Evolutionary conservation across 2,797 vertebrate genomes (phyloP).

Genomic region (Muraenolepis orangiensis): DNA sequence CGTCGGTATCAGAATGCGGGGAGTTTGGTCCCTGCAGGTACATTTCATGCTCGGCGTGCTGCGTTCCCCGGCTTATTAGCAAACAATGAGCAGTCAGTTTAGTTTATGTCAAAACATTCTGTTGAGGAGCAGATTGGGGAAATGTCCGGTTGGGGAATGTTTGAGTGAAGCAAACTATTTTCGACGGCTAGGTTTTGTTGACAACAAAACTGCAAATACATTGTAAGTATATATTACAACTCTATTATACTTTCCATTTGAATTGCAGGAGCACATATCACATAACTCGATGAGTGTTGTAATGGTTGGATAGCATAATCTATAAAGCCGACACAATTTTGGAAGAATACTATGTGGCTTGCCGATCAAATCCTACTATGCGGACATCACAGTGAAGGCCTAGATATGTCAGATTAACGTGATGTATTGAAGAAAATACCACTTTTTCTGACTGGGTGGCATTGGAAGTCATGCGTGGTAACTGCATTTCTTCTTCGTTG

Average conservation of each 20-base stretch:
- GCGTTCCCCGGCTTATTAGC: background rate
- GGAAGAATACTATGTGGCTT: background rate
- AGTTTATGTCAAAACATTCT: background rate
- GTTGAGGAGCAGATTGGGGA: background rate
- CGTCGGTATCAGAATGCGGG: background rate
- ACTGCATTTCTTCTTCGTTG: slow-evolving; percentile 14
- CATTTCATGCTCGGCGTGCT: background rate
- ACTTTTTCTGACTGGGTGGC: slow-evolving; percentile 14
- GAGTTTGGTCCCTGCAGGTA: background rate
- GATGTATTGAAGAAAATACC: slow-evolving; percentile 25
- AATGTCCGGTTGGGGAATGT: background rate
- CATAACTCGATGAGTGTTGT: background rate
- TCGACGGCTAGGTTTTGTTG: background rate
- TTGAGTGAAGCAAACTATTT: background rate
- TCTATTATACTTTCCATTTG: background rate
- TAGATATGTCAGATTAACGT: slow-evolving; percentile 38
- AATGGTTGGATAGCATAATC: background rate
- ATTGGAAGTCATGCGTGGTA: slow-evolving; percentile 9
- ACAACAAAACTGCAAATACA: background rate
- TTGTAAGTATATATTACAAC: background rate
- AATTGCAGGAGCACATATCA: background rate
- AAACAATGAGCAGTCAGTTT: background rate
- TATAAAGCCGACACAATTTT: background rate
- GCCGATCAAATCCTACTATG: background rate
- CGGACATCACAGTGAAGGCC: slow-evolving; percentile 26